Percentiles rank a stretch among this genome's conserved stretches.
Evolutionary conservation across 2,113 vertebrate genomes (phyloP).

Genomic region (Phrynocephalus versicolor): DNA sequence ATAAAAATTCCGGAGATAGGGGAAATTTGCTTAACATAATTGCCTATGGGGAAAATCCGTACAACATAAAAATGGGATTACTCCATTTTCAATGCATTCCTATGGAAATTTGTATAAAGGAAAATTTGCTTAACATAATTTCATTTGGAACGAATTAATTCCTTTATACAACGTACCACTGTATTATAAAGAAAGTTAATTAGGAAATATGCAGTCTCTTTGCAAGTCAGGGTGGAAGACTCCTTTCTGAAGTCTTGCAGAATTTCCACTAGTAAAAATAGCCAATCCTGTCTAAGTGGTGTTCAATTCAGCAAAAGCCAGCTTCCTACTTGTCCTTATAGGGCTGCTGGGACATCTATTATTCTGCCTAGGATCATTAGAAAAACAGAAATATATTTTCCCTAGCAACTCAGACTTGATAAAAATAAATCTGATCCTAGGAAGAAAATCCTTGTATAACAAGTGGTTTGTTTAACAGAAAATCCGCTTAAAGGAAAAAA

Average conservation of each 20-base stretch:
- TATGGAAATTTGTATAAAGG: too few species aligned
- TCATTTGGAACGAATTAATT: too few species aligned
- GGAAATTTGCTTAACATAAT: too few species aligned
- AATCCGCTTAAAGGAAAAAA: too few species aligned
- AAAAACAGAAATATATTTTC: neutral
- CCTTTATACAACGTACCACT: too few species aligned
- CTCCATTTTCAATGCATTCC: too few species aligned
- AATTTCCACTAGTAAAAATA: neutral
- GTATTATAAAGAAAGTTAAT: neutral
- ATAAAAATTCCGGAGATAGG: too few species aligned
- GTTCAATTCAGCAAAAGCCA: neutral
- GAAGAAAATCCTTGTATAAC: neutral
- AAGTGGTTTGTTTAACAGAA: too few species aligned
- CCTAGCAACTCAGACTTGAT: neutral
- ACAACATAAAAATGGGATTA: too few species aligned
- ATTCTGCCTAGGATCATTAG: neutral
- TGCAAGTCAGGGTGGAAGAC: neutral
- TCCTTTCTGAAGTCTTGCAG: neutral
- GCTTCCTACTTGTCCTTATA: neutral
- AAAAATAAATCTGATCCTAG: neutral
- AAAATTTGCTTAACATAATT: too few species aligned
- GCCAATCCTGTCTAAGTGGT: neutral
- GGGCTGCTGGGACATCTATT: neutral
- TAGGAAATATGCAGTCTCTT: neutral
- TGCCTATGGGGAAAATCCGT: too few species aligned